Evolutionary conservation across 2,113 vertebrate genomes (phyloP).

Genomic region (Tinamus guttatus): DNA sequence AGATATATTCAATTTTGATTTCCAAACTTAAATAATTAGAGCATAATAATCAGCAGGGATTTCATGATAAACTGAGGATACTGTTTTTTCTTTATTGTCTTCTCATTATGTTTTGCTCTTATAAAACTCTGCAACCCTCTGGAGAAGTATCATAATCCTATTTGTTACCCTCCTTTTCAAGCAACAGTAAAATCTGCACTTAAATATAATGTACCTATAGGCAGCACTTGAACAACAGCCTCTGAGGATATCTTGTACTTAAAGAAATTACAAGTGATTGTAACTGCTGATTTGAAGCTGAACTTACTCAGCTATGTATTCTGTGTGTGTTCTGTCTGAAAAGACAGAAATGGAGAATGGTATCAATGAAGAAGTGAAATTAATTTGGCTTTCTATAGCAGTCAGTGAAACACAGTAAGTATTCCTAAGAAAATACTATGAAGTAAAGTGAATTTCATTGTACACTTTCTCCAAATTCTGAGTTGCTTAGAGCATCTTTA

Average conservation of each 20-base stretch:
- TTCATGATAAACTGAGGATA: background rate
- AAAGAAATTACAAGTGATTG: background rate
- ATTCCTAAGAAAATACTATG: background rate
- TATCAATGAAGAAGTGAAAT: background rate
- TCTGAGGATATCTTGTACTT: conserved; percentile 37
- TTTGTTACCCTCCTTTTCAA: background rate
- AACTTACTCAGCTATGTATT: background rate
- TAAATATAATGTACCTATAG: background rate
- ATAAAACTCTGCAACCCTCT: background rate
- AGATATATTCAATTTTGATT: background rate
- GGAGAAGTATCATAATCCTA: background rate
- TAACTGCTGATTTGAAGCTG: background rate
- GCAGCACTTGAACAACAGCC: conserved; percentile 14
- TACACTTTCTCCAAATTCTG: background rate
- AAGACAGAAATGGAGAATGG: background rate
- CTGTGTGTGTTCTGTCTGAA: background rate
- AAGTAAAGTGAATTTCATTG: background rate
- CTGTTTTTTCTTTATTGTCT: background rate
- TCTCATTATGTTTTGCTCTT: background rate
- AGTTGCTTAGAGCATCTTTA: background rate
- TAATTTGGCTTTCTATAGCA: background rate
- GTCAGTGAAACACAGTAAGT: background rate
- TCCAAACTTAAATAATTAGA: background rate
- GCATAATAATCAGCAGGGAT: background rate
- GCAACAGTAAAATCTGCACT: background rate